A percentile compares a stretch with the other conserved stretches of the same genome.
Evolutionary conservation across 2,888 invertebrate species (phyloP).

Genomic region (Digitonthophagus gazella): DNA sequence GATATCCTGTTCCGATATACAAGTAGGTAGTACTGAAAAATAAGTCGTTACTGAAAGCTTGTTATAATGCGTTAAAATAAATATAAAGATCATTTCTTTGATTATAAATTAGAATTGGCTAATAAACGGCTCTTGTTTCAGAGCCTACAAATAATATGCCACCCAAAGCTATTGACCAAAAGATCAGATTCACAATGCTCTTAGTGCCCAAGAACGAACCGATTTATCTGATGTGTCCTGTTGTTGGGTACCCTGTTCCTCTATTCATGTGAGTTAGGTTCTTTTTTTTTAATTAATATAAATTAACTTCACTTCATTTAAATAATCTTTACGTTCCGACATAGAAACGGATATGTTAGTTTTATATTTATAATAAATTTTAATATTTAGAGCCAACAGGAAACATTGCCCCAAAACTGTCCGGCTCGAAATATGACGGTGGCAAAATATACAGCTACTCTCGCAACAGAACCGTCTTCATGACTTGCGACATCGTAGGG

Average conservation of each 20-base stretch:
- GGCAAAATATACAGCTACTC: conserved; percentile 60
- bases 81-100: neutral
- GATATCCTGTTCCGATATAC: conserved; percentile 67
- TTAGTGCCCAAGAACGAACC: conserved; percentile 43
- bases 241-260: conserved; percentile 50
- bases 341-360: too few relatives aligned
- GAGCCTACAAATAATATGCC: conserved; percentile 69
- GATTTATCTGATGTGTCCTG: conserved; percentile 53
- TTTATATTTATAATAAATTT: neutral
- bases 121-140: conserved; percentile 48
- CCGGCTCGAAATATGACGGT: conserved; percentile 55
- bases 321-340: too few relatives aligned
- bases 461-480: conserved; percentile 55
- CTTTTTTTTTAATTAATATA: neutral
- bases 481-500: conserved; percentile 68
- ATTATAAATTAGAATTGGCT: neutral
- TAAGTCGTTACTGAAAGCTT: neutral
- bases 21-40: conserved; percentile 53
- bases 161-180: conserved; percentile 56
- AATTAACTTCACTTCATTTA: neutral
- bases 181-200: conserved; percentile 55
- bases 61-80: neutral
- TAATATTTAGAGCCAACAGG: conserved; percentile 57
- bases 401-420: conserved; percentile 61
- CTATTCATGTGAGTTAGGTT: conserved; percentile 45